Evolutionary conservation across 2,113 vertebrate species (phyloP).

Genomic region (Mustelus asterias): DNA sequence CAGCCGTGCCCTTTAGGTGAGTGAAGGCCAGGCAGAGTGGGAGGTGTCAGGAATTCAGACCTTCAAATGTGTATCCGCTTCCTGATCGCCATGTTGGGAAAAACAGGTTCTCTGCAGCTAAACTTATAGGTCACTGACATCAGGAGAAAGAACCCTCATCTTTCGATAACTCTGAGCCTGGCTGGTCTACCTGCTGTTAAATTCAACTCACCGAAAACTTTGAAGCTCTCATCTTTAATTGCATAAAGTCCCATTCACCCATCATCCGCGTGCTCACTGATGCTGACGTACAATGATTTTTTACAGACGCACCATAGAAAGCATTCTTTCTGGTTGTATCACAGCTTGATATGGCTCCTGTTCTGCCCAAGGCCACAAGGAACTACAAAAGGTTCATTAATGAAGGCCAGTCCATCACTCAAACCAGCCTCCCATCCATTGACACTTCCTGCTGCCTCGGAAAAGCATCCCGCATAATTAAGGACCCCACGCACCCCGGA

Average conservation of each 20-base stretch:
- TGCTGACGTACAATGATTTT: background rate
- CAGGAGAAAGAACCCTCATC: background rate
- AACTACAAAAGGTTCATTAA: no score
- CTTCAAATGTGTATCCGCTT: background rate
- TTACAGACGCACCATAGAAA: no score
- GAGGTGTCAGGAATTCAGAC: background rate
- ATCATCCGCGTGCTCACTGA: background rate
- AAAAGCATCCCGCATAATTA: no score
- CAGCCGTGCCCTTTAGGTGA: background rate
- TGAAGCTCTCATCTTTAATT: background rate
- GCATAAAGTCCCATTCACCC: background rate
- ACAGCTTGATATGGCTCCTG: no score
- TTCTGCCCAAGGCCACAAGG: no score
- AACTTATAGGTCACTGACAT: background rate
- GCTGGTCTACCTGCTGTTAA: background rate
- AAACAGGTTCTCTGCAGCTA: background rate
- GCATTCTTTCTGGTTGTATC: no score
- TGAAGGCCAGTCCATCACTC: no score
- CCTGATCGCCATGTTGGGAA: background rate
- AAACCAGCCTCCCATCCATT: no score
- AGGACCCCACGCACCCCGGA: no score
- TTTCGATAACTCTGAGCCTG: background rate
- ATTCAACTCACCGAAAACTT: background rate
- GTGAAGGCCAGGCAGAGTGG: background rate
- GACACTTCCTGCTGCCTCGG: no score